Percentiles rank a stretch among this genome's conserved stretches.
These are phyloP conservation scores for Columbina picui DNA, from an alignment of 2,113 vertebrate species.

Conservation along the genomic window DNA sequence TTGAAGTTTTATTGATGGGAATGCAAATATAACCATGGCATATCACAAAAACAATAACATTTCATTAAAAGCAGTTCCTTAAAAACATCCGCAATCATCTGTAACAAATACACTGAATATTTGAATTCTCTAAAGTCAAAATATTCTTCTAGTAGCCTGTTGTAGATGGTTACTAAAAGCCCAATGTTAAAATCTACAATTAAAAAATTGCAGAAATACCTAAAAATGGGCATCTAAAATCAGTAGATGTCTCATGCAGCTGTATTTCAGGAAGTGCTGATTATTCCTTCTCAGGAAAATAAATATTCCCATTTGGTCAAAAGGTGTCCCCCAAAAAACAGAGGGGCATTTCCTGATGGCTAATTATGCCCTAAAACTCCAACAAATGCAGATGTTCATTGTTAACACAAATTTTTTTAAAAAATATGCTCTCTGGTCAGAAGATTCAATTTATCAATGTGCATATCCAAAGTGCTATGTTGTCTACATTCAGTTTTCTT, in stretches of 20 bases:
- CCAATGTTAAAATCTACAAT: not conserved
- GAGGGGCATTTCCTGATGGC: not conserved
- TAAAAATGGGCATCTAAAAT: not conserved
- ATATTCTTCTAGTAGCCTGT: not conserved
- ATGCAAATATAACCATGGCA: slow-evolving; percentile 21
- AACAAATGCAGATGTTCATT: slow-evolving; percentile 34
- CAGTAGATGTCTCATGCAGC: not conserved
- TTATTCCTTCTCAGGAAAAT: slow-evolving; percentile 13
- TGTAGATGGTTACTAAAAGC: not conserved
- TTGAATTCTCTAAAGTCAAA: not conserved
- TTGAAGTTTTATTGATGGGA: slow-evolving; percentile 64
- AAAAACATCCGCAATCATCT: slow-evolving; percentile 66
- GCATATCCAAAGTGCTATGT: slow-evolving; percentile 40
- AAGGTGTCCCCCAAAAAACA: not conserved
- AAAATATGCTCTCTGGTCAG: not conserved
- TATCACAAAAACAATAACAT: slow-evolving; percentile 35
- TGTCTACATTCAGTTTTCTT: slow-evolving; percentile 61
- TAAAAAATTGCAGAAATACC: not conserved
- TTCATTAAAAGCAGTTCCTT: slow-evolving; percentile 32
- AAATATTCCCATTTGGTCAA: not conserved
- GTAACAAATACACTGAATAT: slow-evolving; percentile 23
- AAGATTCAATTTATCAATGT: slow-evolving; percentile 21
- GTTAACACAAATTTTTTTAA: slow-evolving; percentile 1
- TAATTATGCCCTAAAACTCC: not conserved
- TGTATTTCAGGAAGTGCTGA: slow-evolving; percentile 22